Conservation (phyloP, 1,140 invertebrate genomes). For the Saccostrea glomerata region DNA sequence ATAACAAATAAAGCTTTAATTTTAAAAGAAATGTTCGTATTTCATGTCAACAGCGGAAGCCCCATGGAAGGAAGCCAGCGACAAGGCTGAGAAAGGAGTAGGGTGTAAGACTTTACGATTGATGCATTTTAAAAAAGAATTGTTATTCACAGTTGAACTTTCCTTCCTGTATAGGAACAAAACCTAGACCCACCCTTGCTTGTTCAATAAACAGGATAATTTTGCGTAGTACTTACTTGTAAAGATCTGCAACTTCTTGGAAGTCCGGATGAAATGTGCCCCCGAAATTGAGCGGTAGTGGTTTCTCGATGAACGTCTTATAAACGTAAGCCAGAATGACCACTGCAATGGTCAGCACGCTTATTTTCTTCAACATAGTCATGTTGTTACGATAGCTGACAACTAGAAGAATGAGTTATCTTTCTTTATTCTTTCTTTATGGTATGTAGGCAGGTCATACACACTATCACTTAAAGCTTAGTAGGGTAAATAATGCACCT, state of each 20-base stretch:
- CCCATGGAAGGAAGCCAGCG: too few species aligned
- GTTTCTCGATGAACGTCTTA: not conserved
- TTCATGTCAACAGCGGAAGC: too few species aligned
- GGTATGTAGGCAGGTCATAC: not conserved
- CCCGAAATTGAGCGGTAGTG: not conserved
- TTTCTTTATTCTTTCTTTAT: not conserved
- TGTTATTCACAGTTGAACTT: too few species aligned
- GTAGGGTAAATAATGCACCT: too few species aligned
- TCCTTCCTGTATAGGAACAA: too few species aligned
- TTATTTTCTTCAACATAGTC: not conserved
- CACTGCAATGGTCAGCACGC: not conserved
- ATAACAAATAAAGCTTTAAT: too few species aligned
- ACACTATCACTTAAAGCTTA: not conserved
- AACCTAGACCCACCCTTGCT: too few species aligned
- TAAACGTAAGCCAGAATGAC: not conserved
- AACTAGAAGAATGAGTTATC: not conserved
- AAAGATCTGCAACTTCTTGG: not conserved
- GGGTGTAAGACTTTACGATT: too few species aligned
- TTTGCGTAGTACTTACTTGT: not conserved
- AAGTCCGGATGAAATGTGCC: constrained; percentile 2
- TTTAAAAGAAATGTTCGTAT: too few species aligned
- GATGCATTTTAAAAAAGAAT: too few species aligned
- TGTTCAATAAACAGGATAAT: too few species aligned
- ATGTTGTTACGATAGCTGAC: not conserved
- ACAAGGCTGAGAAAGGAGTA: too few species aligned